Base-by-base conservation (phyloP, 2,113 vertebrate species). In the Dasypus novemcinctus region DNA sequence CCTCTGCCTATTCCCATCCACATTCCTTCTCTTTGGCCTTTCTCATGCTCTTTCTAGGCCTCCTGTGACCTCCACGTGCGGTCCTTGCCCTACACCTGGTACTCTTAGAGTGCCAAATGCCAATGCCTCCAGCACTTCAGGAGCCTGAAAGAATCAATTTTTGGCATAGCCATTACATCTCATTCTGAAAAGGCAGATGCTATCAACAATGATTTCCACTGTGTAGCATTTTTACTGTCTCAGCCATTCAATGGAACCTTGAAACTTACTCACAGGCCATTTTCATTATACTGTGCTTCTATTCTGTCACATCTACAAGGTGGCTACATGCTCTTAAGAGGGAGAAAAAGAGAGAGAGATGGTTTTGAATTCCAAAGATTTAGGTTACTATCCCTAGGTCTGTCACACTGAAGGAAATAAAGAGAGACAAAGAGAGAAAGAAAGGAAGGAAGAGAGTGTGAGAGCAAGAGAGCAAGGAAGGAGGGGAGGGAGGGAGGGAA, bases 101-200 rank as follows among this genome's bases (percentile, higher is more conserved):
- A 1, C 4, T 6, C 25, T 15, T 0, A 18, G 83, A 72, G 13
- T 13, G 0, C 8, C 29, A 12, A 72, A 15, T 13, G 0, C 8
- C 29, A 12, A 54, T 57, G 1, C 1, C 41, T 91, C n/a, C 29
- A 75, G 11, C 36, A 52, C 87, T 64, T 4, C 18, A 87, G 94
- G 27, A 88, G 31, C 2, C 36, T 63, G 61, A 33, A 1, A 36
- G n/a, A 91, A 61, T 0, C 59, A 13, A 71, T 46, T 91, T 84
- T 43, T 52, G 95, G 17, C 87, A 96, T 66, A 9, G 13, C 0
- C 0, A 43, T 43, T 12, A 0, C 46, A 49, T 80, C 59, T 10
- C 9, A 38, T 68, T 79, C 38, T 43, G 84, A 76, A 52, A 83
- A 88, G 31, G 52, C 12, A 18, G 31, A 41, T 9, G 2, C 25